phyloP scores from a whole-genome alignment of 2,797 vertebrate species.

The Gobionotothen gibberifrons region DNA sequence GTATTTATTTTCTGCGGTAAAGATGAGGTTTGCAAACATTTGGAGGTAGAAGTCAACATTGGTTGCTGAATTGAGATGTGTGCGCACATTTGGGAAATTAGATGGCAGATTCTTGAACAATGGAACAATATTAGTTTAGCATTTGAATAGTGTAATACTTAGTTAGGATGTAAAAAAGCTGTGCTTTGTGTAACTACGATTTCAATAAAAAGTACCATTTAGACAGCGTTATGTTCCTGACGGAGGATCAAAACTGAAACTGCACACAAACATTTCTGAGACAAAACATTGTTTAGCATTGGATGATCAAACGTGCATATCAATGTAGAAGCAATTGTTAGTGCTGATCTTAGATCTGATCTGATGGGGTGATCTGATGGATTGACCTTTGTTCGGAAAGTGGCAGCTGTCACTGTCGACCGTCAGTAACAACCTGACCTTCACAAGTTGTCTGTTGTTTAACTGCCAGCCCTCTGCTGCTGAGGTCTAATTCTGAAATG shows the following conservation, averaged over 20 bases:
- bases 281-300: constrained; percentile 5
- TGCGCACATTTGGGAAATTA: constrained; percentile 12
- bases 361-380: constrained; percentile 56
- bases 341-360: constrained; percentile 42
- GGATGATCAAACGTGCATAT: constrained; percentile 9
- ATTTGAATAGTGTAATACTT: constrained; percentile 11
- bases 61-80: constrained; percentile 28
- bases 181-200: background rate
- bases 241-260: constrained; percentile 16
- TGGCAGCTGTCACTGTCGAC: constrained; percentile 69
- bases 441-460: constrained; percentile 57
- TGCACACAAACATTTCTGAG: constrained; percentile 16
- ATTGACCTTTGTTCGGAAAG: constrained; percentile 78
- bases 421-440: constrained; percentile 71
- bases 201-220: constrained; percentile 16
- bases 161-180: background rate
- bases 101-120: constrained; percentile 21
- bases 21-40: constrained; percentile 57
- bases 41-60: constrained; percentile 55
- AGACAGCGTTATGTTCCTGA: background rate
- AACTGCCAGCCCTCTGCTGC: constrained; percentile 22
- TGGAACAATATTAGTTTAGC: constrained; percentile 20
- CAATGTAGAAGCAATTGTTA: constrained; percentile 14
- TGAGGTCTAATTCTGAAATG: constrained; percentile 16
- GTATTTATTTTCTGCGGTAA: constrained; percentile 34